Evolutionary conservation across 2,888 invertebrate species (phyloP).

Genomic region (Dryobotodes eremita): DNA sequence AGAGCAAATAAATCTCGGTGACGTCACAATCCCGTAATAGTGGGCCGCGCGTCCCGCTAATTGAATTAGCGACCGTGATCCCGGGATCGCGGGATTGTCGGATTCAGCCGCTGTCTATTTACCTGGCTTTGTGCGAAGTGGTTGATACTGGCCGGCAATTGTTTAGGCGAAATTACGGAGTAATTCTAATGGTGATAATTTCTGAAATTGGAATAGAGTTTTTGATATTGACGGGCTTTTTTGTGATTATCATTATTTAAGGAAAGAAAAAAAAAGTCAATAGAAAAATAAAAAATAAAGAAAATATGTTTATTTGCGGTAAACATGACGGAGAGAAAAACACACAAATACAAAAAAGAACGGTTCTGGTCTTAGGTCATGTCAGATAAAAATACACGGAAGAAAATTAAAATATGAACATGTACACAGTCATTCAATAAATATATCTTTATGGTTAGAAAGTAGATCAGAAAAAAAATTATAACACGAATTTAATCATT

Average conservation of each 20-base stretch:
- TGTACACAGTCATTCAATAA: too few species aligned
- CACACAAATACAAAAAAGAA: too few species aligned
- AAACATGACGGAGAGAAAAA: too few species aligned
- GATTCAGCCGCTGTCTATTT: conserved; percentile 69
- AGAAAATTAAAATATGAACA: too few species aligned
- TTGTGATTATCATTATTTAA: neutral
- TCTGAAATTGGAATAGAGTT: conserved; percentile 12
- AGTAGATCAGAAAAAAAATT: neutral
- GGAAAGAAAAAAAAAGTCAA: neutral
- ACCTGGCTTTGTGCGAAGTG: conserved; percentile 69
- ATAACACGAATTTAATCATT: neutral
- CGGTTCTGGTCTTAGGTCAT: too few species aligned
- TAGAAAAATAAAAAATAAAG: too few species aligned
- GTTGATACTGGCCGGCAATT: conserved; percentile 55
- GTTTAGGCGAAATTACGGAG: conserved; percentile 45
- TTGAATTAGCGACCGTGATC: conserved; percentile 77
- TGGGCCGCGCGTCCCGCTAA: conserved; percentile 72
- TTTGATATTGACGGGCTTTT: neutral
- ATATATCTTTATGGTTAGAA: too few species aligned
- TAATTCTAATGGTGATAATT: conserved; percentile 25
- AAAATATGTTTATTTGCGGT: too few species aligned
- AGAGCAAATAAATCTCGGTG: conserved; percentile 75
- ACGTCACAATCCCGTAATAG: conserved; percentile 76
- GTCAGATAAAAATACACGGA: neutral
- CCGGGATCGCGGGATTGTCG: conserved; percentile 70